These are phyloP conservation scores for Archocentrus centrarchus DNA, from an alignment of 2,113 vertebrate species.

Conservation along the genomic window DNA sequence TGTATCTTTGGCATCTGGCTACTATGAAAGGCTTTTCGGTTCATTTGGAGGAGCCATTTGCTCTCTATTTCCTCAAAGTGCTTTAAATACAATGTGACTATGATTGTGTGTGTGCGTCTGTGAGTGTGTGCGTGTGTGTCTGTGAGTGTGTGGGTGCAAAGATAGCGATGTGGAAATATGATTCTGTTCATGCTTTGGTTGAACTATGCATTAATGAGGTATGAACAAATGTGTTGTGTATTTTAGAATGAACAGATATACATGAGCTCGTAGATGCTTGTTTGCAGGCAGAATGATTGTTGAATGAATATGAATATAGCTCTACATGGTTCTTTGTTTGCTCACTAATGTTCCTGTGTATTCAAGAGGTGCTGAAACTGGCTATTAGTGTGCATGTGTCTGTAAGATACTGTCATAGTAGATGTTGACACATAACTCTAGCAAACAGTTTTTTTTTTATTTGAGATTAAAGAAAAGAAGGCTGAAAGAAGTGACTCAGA, in stretches of 20 bases:
- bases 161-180: background rate
- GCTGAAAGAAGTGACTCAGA: conserved; percentile 3
- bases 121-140: background rate
- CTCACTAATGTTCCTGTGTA: conserved; percentile 2
- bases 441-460: background rate
- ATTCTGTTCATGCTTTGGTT: background rate
- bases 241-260: background rate
- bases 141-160: background rate
- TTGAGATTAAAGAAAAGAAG: conserved; percentile 1
- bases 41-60: background rate
- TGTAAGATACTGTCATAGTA: background rate
- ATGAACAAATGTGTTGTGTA: background rate
- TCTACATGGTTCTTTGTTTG: background rate
- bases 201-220: background rate
- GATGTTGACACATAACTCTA: background rate
- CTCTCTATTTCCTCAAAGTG: background rate
- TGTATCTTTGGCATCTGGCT: background rate
- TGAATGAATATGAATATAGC: background rate
- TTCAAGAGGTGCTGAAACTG: background rate
- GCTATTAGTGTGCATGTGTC: background rate
- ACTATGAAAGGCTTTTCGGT: background rate
- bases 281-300: background rate
- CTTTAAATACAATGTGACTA: background rate
- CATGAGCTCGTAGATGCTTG: background rate
- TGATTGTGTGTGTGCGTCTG: background rate